Base-by-base conservation (phyloP, 1,140 invertebrate species). In the Onthophagus taurus region DNA sequence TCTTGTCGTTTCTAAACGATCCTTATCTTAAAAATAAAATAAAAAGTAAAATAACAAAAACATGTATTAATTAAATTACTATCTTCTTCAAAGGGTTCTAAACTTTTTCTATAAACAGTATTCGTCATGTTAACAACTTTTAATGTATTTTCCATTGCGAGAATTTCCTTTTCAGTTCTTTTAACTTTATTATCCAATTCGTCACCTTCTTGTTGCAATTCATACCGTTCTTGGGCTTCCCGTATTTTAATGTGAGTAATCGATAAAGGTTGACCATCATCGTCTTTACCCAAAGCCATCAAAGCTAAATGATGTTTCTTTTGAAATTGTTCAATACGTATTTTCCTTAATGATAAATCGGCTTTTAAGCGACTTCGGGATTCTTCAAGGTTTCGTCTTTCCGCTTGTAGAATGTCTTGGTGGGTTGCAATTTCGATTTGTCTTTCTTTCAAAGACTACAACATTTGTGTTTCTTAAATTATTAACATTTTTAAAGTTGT, bases 71-170 rank as follows among this genome's bases (percentile, higher is more conserved):
- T 20, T 31, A 31, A 31, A 26, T 42, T 19, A 42, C 34, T 68
- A 20, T 72, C 60, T 0, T 73, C 64, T 7, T 70, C 61, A 1
- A 78, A 61, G 21, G 68, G 51, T 4, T 65, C 55, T 16, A 79
- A 58, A 59, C 69, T 77, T 17, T 66, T 63, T 51, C 75, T 70
- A 53, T 75, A 81, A 49, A 74, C 74, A 9, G 60, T 61, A 55
- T 85, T 83, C 33, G 78, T 74, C n/a, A 70, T 60, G 57, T 79
- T 80, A 7, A 84, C 67, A 4, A 83, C 63, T 20, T 75, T 74
- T 45, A 85, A 56, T 9, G 81, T 83, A 53, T 81, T 82, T 60
- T 86, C 82, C 65, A 85, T 76, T 20, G 80, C 81, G 13, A 74
- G 66, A 45, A 85, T 80, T 60, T 85, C 82, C 20, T 73, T 65